Evolutionary conservation across 1,140 invertebrate species (phyloP).

Genomic region (Heterodera schachtii): DNA sequence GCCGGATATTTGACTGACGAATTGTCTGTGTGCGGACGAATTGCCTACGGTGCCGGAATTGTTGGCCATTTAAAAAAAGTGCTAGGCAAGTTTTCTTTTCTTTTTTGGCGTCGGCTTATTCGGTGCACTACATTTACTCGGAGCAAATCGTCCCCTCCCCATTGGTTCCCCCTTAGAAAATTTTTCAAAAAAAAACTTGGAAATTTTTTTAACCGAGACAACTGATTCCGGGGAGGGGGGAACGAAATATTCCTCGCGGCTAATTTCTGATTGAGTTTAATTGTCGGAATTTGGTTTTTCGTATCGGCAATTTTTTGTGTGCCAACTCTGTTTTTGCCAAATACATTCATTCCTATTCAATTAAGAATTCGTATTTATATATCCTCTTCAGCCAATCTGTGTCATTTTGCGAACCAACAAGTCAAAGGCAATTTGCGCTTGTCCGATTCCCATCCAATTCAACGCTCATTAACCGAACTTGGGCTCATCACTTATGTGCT

Average conservation of each 20-base stretch:
- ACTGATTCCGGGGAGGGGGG: no score
- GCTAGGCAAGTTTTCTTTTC: slow-evolving; percentile 30
- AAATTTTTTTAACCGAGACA: no score
- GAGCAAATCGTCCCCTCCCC: no score
- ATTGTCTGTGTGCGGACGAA: slow-evolving; percentile 27
- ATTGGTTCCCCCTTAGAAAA: no score
- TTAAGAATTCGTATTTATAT: no score
- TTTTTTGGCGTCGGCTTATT: no score
- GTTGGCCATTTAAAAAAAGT: slow-evolving; percentile 52
- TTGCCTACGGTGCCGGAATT: slow-evolving; percentile 51
- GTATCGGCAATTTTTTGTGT: no score
- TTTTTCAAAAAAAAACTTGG: no score
- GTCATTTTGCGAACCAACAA: slow-evolving; percentile 31
- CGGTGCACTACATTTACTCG: no score
- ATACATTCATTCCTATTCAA: no score
- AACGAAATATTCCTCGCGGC: slow-evolving; percentile 16
- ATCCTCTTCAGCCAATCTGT: slow-evolving; percentile 38
- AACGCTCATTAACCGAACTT: slow-evolving; percentile 50
- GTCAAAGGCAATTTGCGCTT: slow-evolving; percentile 41
- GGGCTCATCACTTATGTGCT: slow-evolving; percentile 54
- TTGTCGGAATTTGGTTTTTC: slow-evolving; percentile 2
- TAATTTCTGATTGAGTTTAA: slow-evolving; percentile 11
- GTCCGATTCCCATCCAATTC: slow-evolving; percentile 49
- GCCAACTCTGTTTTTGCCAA: no score
- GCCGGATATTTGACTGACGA: slow-evolving; percentile 37